A percentile compares a stretch with the other conserved stretches of the same genome.
Conservation (phyloP, 2,888 invertebrate species). For the Tromatobia lineatoria region DNA sequence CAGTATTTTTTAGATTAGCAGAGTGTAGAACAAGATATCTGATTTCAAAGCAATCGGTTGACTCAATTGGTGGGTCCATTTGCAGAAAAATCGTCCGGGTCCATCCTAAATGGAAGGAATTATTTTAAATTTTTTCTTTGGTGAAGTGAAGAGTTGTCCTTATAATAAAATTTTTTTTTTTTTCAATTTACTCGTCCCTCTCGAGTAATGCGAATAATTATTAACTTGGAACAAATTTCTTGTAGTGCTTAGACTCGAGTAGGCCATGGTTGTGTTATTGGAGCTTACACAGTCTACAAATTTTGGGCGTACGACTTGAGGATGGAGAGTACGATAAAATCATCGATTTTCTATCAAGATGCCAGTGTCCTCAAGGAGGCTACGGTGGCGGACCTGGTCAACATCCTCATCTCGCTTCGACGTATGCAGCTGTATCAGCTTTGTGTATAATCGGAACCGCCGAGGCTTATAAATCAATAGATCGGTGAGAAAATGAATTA, state of each 20-base stretch:
- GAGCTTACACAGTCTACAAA: slow-evolving; percentile 96
- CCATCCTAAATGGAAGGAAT: too few relatives aligned
- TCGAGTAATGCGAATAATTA: background rate
- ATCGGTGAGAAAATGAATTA: slow-evolving; percentile 87
- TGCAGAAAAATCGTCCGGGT: too few relatives aligned
- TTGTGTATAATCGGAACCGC: slow-evolving; percentile 95
- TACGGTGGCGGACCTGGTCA: slow-evolving; percentile 98
- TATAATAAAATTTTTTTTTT: too few relatives aligned
- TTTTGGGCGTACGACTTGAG: slow-evolving; percentile 89
- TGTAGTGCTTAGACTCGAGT: slow-evolving; percentile 95
- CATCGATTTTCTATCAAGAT: slow-evolving; percentile 88
- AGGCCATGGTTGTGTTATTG: slow-evolving; percentile 99
- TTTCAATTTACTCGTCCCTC: background rate
- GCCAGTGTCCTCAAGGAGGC: slow-evolving; percentile 93
- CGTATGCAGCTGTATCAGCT: slow-evolving; percentile 98
- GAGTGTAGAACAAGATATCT: too few relatives aligned
- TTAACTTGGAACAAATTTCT: slow-evolving; percentile 44
- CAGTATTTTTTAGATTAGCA: too few relatives aligned
- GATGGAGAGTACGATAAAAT: slow-evolving; percentile 87
- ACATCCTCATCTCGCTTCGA: slow-evolving; percentile 97
- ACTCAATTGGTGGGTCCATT: too few relatives aligned
- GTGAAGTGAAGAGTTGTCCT: too few relatives aligned
- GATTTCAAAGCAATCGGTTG: too few relatives aligned
- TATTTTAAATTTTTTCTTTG: too few relatives aligned
- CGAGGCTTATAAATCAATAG: slow-evolving; percentile 94